Conservation (phyloP, 1,140 invertebrate species). For the Anoplolepis gracilipes region DNA sequence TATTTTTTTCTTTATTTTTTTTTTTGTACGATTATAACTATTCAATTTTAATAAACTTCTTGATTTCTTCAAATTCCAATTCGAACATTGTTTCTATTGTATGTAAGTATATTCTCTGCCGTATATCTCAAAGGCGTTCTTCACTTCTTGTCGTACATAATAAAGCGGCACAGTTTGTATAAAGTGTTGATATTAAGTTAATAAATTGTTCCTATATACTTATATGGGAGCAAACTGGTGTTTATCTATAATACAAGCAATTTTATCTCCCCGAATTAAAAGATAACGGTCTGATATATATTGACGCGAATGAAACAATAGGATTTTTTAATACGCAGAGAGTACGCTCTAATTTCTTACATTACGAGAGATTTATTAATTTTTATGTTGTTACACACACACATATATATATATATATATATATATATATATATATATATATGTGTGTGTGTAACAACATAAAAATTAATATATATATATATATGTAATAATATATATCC, state of each 20-base stretch:
- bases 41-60: slow-evolving; percentile 26
- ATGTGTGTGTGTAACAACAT: no score
- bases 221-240: slow-evolving; percentile 60
- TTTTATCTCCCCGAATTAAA: slow-evolving; percentile 55
- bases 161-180: slow-evolving; percentile 75
- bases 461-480: no score
- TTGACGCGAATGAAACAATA: not conserved
- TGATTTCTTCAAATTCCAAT: slow-evolving; percentile 40
- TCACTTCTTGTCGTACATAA: slow-evolving; percentile 70
- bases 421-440: no score
- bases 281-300: not conserved
- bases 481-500: not conserved
- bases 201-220: slow-evolving; percentile 76
- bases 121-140: slow-evolving; percentile 68
- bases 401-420: no score
- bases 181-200: slow-evolving; percentile 76
- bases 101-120: slow-evolving; percentile 69
- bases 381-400: no score
- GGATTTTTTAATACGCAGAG: not conserved
- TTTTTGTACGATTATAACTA: not conserved
- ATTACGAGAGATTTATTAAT: slow-evolving; percentile 19
- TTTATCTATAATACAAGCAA: slow-evolving; percentile 61
- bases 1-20: slow-evolving; percentile 14
- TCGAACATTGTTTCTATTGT: slow-evolving; percentile 70
- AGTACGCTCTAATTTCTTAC: not conserved